A percentile compares a stretch with the other conserved stretches of the same genome.
phyloP scores from a whole-genome alignment of 1,140 invertebrate species.

The Aphaenogaster rudis region DNA sequence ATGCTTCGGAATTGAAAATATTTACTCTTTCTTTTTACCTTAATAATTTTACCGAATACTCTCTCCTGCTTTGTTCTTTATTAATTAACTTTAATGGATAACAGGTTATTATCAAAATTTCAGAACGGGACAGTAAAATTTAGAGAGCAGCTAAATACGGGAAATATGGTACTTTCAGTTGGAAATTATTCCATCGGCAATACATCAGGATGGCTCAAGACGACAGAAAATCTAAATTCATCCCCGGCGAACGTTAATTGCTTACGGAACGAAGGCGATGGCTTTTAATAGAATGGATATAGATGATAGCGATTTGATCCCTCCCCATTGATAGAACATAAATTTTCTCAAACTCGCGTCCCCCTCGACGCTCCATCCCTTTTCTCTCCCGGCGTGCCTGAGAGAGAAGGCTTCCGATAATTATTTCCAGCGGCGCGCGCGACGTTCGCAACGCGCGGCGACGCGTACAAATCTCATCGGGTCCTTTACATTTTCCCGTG shows the following conservation, averaged over 20 bases:
- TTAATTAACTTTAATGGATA: not conserved
- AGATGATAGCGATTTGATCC: slow-evolving; percentile 19
- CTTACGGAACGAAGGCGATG: not conserved
- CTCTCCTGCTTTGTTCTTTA: not conserved
- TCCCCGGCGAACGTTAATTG: slow-evolving; percentile 18
- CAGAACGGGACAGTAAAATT: not conserved
- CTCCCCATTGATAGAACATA: slow-evolving; percentile 29
- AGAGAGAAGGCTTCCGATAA: slow-evolving; percentile 16
- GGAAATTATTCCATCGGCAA: not conserved
- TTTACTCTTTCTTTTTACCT: not conserved
- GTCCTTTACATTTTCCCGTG: slow-evolving; percentile 64
- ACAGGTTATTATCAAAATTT: not conserved
- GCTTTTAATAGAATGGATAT: slow-evolving; percentile 44
- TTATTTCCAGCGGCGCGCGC: slow-evolving; percentile 39
- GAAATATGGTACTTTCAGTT: not conserved
- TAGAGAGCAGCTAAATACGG: not conserved
- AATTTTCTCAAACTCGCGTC: slow-evolving; percentile 13
- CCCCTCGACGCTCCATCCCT: not conserved
- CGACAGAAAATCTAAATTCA: slow-evolving; percentile 5
- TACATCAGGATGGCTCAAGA: not conserved
- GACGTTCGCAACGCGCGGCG: slow-evolving; percentile 20
- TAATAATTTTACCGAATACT: not conserved
- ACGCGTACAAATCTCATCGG: slow-evolving; percentile 62
- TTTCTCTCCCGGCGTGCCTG: not conserved
- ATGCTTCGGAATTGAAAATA: not conserved